These are phyloP conservation scores for Pipra filicauda DNA, from an alignment of 2,113 vertebrate species.

Conservation along the genomic window DNA sequence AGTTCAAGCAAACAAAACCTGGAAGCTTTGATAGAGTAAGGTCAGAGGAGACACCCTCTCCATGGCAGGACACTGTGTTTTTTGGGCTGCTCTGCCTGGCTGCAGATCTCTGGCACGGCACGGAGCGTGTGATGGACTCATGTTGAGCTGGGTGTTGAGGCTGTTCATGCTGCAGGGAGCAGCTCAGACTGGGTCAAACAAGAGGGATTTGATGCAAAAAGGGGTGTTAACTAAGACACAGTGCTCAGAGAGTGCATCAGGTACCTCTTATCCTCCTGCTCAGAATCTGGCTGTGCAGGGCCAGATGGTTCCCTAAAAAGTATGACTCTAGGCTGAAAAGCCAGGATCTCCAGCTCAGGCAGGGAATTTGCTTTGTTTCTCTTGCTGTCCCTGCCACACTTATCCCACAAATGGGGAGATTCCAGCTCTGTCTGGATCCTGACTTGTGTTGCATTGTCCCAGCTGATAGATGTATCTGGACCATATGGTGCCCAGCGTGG, in stretches of 20 bases:
- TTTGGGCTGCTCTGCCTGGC: slow-evolving; percentile 50
- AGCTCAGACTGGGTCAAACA: background rate
- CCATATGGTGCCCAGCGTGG: background rate
- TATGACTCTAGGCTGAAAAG: background rate
- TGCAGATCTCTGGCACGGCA: slow-evolving; percentile 15
- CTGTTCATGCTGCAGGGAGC: background rate
- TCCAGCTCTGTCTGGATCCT: background rate
- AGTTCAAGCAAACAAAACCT: slow-evolving; percentile 37
- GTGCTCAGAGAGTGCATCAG: background rate
- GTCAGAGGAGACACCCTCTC: background rate
- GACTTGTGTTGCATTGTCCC: fast-evolving
- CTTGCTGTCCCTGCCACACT: background rate
- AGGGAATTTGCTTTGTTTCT: background rate
- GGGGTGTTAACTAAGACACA: background rate
- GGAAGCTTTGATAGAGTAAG: slow-evolving; percentile 4
- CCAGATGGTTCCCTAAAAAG: too few species aligned
- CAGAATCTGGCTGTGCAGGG: background rate
- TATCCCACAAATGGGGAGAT: fast-evolving
- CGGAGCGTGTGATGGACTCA: background rate
- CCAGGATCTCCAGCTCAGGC: background rate
- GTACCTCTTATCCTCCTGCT: background rate
- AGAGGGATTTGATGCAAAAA: background rate
- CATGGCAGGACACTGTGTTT: slow-evolving; percentile 24
- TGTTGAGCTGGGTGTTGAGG: background rate
- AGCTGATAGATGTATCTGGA: background rate